phyloP scores from a whole-genome alignment of 2,113 vertebrate species.

The Brachirus orientalis region DNA sequence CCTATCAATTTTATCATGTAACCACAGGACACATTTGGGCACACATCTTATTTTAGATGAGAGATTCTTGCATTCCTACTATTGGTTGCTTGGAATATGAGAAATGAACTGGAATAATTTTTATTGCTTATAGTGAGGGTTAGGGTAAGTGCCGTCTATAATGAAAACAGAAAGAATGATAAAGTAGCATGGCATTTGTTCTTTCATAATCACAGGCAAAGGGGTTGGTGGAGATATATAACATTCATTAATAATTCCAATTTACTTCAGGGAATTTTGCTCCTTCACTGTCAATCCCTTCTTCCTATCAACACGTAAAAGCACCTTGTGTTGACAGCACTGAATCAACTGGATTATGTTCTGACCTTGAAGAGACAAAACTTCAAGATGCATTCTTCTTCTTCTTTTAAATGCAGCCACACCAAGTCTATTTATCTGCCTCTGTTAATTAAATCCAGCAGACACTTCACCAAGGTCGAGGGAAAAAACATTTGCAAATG shows the following conservation, averaged over 20 bases:
- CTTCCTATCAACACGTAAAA: background rate
- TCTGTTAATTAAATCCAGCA: conserved; percentile 68
- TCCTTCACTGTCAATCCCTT: background rate
- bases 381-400: background rate
- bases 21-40: background rate
- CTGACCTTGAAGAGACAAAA: conserved; percentile 48
- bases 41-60: background rate
- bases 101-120: conserved; percentile 10
- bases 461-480: conserved; percentile 57
- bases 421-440: conserved; percentile 40
- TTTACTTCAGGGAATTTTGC: background rate
- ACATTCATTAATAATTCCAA: background rate
- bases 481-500: conserved; percentile 40
- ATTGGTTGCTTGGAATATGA: conserved; percentile 1
- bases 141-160: no score
- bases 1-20: background rate
- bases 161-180: conserved; percentile 11
- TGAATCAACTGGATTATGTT: conserved; percentile 18
- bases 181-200: conserved; percentile 27
- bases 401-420: conserved; percentile 10
- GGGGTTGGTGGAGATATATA: background rate
- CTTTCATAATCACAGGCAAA: conserved; percentile 7
- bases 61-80: background rate
- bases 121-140: no score
- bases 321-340: background rate